Evolutionary conservation across 2,113 vertebrate genomes (phyloP), one percentile per base, ranked within the genome.

Genomic region (Romanogobio albipinnatus): DNA sequence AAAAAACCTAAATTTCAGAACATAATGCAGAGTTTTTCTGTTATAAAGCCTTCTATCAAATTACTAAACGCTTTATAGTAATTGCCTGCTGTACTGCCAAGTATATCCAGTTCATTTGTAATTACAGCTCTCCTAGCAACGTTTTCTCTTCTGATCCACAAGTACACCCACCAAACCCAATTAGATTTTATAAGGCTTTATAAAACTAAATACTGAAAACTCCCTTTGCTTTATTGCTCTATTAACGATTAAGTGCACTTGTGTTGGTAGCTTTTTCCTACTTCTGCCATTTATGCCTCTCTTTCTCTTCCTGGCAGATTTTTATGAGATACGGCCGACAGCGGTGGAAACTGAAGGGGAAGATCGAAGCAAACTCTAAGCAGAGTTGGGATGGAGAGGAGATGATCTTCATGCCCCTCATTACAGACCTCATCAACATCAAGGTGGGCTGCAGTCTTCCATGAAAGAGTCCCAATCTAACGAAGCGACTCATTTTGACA

Each of bases 381-480:
- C 98, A 99, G 89, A 99, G 96, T 88, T 99, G 98, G 98, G 98
- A 99, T 0, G 96, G 97, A 85, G 98, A 99, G 45, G 97, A 99
- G 88, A 97, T 95, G 91, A 90, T 98, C 85, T 99, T 99, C 89
- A 93, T 97, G 89, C 98, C 98, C 10, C 95, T 98, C 84, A 95
- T 99, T 84, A 93, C 94, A 1, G 98, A 97, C 22, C 93, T 99
- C 73, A 98, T 99, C 85, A 97, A 97, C 91, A 99, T 99, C 92
- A 99, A 99, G 97, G 98, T 99, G 92, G 3, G 26, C 45, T 33
- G 13, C 45, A 29, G 68, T n/a, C 19, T 0, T 71, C 19, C 68
- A n/a, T 70, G 9, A 11, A 70, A 11, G 58, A 24, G 9, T 59
- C 56, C 8, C 9, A 39, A 68, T 68, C 8, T 5, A 51, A 15